Evolutionary conservation across 2,888 invertebrate genomes (phyloP), one percentile per base, ranked within the genome.

Genomic region (Marasmarcha lunaedactyla): DNA sequence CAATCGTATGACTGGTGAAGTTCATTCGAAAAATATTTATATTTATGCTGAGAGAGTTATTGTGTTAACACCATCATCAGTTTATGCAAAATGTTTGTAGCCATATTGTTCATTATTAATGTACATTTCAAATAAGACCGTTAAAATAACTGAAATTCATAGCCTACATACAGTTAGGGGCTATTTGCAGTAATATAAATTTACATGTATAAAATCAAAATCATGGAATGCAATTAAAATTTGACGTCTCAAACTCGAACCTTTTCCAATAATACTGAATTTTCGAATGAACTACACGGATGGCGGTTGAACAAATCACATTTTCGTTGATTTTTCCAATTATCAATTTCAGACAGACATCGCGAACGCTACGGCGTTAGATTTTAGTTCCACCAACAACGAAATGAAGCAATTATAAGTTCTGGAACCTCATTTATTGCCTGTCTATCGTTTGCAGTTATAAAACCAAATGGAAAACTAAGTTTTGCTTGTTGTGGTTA

Each of bases 371-470:
- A 64, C 60, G 13, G 9, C 58, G 60, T 60, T 55, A 57, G 59
- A 58, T 62, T 53, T 55, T 54, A 55, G 46, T 49, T 46, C 46
- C 46, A 55, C 45, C 53, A 60, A 65, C 65, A 67, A 66, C 68
- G 68, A 71, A 79, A 81, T 78, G 71, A 77, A 78, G 78, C 79
- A 79, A 79, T 81, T 81, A 79, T 76, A 81, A 79, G 77, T 81
- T 79, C 60, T 52, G 64, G 67, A 66, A 69, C 63, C 67, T 73
- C 76, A 73, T 78, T 78, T 78, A 81, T 81, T 71, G 71, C 73
- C 63, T 71, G 74, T 73, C 77, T 77, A 77, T 79, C 73, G 74
- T 62, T 64, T 54, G 59, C 61, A 59, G 69, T 71, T 69, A 70
- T 74, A 77, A 73, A 74, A 77, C 66, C 57, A 61, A 69, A 74